Conservation (phyloP, 2,888 invertebrate genomes). For the Drosophila borborema region DNA sequence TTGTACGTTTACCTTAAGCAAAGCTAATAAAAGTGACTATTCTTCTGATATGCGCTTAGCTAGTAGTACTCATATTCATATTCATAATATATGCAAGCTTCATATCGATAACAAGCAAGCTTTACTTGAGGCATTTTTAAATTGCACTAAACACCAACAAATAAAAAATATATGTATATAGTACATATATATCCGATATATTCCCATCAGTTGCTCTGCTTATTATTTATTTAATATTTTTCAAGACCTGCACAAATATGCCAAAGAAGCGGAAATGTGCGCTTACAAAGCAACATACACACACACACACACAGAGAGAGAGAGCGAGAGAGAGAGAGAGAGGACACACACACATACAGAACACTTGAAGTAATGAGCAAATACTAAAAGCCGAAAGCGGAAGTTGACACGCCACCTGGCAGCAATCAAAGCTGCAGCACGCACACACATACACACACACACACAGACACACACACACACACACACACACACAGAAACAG, state of each 20-base stretch:
- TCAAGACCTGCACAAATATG: conserved; percentile 58
- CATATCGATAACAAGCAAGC: too few species aligned
- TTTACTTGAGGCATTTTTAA: background rate
- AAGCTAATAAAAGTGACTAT: too few species aligned
- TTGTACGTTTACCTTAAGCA: too few species aligned
- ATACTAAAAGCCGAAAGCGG: conserved; percentile 49
- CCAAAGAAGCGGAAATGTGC: conserved; percentile 42
- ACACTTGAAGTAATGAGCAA: conserved; percentile 64
- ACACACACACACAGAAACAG: conserved; percentile 2
- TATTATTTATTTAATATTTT: conserved; percentile 20
- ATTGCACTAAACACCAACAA: background rate
- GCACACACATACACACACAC: conserved; percentile 8
- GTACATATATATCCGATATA: background rate
- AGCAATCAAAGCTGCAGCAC: conserved; percentile 22
- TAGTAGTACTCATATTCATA: too few species aligned
- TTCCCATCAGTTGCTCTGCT: background rate
- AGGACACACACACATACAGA: background rate
- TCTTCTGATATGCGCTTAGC: too few species aligned
- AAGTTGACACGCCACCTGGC: conserved; percentile 42
- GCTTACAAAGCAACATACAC: conserved; percentile 24
- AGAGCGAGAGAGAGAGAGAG: too few species aligned
- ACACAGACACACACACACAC: conserved; percentile 1
- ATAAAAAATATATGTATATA: background rate
- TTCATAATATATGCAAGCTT: too few species aligned
- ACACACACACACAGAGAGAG: conserved; percentile 1